Conservation (phyloP, 64 coral and sea anemone species). For the Dendronephthya gigantea region DNA sequence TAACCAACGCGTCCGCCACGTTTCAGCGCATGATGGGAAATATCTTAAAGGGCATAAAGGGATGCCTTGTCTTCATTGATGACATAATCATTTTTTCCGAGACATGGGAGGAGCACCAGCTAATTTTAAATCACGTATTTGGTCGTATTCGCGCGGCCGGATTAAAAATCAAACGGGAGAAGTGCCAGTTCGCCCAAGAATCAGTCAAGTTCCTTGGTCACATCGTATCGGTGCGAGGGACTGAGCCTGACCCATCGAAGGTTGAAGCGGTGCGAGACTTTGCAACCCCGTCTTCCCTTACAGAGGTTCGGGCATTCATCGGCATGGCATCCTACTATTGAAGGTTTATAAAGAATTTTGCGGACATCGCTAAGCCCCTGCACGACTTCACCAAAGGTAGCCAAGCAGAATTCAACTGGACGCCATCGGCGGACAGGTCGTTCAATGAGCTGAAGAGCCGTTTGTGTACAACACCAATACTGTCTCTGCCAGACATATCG, state of each 20-base stretch:
- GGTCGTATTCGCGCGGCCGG: background rate
- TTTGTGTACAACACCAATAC: background rate
- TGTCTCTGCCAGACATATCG: background rate
- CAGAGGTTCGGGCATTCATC: background rate
- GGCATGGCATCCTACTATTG: background rate
- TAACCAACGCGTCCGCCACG: background rate
- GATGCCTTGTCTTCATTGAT: background rate
- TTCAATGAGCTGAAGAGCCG: no score
- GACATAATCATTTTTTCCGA: background rate
- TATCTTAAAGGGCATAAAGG: background rate
- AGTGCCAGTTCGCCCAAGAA: background rate
- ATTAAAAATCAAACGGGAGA: background rate
- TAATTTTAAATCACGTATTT: background rate
- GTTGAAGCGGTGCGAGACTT: background rate
- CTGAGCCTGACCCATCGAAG: background rate
- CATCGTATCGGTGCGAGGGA: background rate
- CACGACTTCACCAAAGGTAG: background rate
- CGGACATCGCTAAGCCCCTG: background rate
- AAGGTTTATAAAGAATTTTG: background rate
- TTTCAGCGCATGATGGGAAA: background rate
- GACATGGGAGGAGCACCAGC: background rate
- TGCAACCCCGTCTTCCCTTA: background rate
- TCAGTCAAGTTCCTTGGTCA: background rate
- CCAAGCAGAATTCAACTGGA: background rate
- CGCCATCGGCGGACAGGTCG: no score